phyloP scores from a whole-genome alignment of 2,888 invertebrate genomes.

The Melikaiella ostensackeni region DNA sequence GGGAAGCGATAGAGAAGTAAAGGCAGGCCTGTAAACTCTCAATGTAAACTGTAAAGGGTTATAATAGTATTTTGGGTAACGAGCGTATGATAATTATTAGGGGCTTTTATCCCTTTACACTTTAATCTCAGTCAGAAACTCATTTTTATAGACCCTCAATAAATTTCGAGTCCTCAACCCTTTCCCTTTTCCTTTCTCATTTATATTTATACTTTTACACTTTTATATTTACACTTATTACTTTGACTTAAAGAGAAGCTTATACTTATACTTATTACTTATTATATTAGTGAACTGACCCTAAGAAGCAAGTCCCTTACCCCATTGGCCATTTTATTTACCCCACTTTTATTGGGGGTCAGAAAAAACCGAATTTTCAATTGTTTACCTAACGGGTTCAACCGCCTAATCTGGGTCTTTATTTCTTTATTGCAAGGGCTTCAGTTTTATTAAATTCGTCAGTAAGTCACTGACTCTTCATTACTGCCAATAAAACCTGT shows the following conservation, averaged over 20 bases:
- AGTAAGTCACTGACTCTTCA: constrained; percentile 85
- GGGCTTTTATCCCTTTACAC: constrained; percentile 59
- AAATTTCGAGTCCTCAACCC: constrained; percentile 63
- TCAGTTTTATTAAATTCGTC: constrained; percentile 78
- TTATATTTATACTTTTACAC: constrained; percentile 3
- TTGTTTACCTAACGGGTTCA: not conserved
- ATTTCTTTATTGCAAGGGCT: constrained; percentile 17
- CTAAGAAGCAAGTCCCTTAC: not conserved
- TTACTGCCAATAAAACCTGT: constrained; percentile 63
- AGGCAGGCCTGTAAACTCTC: not conserved
- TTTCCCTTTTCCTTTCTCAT: constrained; percentile 53
- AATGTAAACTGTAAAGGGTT: constrained; percentile 6
- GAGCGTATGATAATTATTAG: constrained; percentile 58
- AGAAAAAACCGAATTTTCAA: not conserved
- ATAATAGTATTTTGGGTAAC: constrained; percentile 44
- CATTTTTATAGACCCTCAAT: constrained; percentile 67
- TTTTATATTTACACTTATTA: not conserved
- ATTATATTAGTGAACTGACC: not conserved
- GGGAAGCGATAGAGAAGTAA: not conserved
- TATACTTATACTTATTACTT: not conserved
- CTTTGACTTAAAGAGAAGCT: not conserved
- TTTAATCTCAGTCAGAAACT: constrained; percentile 42
- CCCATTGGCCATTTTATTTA: not conserved
- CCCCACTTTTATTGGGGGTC: not conserved
- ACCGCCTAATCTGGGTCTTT: constrained; percentile 12